These are phyloP conservation scores for Hystrix brachyura DNA, from an alignment of 2,113 vertebrate genomes.

Conservation along the genomic window DNA sequence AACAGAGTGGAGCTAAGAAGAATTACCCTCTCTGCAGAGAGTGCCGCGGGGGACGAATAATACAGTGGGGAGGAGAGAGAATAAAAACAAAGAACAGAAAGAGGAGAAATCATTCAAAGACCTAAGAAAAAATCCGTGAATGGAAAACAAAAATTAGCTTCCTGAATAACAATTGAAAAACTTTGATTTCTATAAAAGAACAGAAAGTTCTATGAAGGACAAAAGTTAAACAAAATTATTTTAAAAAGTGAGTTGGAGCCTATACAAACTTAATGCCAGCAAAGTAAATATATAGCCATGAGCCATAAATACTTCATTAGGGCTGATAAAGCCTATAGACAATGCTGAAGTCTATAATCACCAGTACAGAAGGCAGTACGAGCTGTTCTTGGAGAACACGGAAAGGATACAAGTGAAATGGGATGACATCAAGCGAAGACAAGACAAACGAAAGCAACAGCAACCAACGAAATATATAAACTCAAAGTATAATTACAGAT, in stretches of 20 bases:
- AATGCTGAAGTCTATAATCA: neutral
- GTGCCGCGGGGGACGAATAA: neutral
- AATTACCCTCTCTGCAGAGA: neutral
- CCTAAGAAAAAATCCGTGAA: neutral
- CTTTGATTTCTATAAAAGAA: neutral
- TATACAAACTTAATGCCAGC: neutral
- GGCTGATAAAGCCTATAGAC: too few relatives aligned
- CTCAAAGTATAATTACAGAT: neutral
- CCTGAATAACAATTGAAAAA: neutral
- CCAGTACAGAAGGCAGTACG: neutral
- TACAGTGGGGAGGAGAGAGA: rapidly evolving
- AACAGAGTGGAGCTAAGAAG: neutral
- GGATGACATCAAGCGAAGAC: neutral
- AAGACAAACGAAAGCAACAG: neutral
- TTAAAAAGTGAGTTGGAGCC: neutral
- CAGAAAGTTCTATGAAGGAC: neutral
- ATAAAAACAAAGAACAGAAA: neutral
- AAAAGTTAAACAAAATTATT: neutral
- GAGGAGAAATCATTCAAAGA: neutral
- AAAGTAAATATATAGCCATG: neutral
- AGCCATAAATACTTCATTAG: neutral
- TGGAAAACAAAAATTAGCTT: neutral
- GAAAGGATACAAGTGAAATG: neutral
- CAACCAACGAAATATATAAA: neutral
- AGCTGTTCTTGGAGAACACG: neutral